Evolutionary conservation across 2,797 vertebrate genomes (phyloP).

Genomic region (Petrocephalus sullivani): DNA sequence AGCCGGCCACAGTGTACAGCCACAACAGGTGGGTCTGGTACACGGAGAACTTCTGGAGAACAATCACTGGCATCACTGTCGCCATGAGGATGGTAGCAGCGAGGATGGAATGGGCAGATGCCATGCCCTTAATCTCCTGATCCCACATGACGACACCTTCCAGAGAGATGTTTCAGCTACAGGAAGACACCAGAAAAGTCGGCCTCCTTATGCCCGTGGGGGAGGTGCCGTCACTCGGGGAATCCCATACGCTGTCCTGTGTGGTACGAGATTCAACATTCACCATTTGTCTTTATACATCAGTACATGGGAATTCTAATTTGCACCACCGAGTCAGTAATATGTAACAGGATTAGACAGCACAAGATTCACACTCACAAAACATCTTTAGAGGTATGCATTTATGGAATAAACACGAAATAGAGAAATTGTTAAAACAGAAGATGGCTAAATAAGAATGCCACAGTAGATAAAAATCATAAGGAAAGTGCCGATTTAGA

Average conservation of each 20-base stretch:
- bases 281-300: neutral
- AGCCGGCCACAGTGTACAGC: conserved; percentile 73
- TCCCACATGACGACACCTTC: conserved; percentile 70
- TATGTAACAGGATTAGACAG: neutral
- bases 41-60: conserved; percentile 75
- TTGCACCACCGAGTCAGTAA: neutral
- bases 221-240: neutral
- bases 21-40: conserved; percentile 79
- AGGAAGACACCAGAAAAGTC: neutral
- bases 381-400: neutral
- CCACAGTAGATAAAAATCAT: neutral
- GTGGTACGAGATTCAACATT: neutral
- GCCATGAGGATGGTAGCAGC: conserved; percentile 68
- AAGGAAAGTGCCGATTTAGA: neutral
- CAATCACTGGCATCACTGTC: conserved; percentile 60
- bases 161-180: neutral
- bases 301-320: neutral
- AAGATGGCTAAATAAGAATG: neutral
- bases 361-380: neutral
- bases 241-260: neutral
- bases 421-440: neutral
- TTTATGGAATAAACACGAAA: neutral
- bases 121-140: conserved; percentile 74
- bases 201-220: neutral
- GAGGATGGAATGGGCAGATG: conserved; percentile 72